Base-by-base conservation (phyloP, 2,113 vertebrate genomes). In the Cololabis saira region DNA sequence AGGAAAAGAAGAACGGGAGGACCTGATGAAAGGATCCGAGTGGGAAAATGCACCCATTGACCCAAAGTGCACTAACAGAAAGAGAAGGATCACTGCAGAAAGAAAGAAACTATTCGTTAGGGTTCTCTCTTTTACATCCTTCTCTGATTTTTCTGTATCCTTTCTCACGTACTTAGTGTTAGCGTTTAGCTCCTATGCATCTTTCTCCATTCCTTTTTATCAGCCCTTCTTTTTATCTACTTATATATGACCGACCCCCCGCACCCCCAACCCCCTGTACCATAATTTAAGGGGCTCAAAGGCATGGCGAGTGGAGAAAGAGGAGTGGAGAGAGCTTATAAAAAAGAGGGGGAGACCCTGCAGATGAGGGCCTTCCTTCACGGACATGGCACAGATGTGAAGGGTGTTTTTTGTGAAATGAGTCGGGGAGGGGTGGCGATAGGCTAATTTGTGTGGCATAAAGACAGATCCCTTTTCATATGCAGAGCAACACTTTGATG, bases 211-310 rank as follows among this genome's bases (percentile, higher is more conserved):
- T 77, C 62, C 76, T 53, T 60, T 85, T 89, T 71, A 76, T 82
- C 6, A 8, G 8, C 56, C 75, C 67, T 81, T 56, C 43, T 53
- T 76, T 75, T 78, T 67, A 71, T 59, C 67, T 74, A 0, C 12
- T 78, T 70, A 80, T 62, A 75, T 62, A 41, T 50, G 80, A 90
- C 70, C 2, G 37, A 76, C 74, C 66, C 74, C 72, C 78, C 76
- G 76, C 59, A 65, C 74, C 72, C 88, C 72, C 61, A 74, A 77
- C 44, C 85, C 58, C 76, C 76, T 40, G 74, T 65, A 82, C 87
- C 90, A 87, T 94, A 92, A 94, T 94, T 94, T 93, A 94, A 89
- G 90, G 88, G 79, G 27, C 88, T 93, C 91, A 96, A 94, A 93
- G 85, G 91, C 87, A 85, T 83, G 85, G 78, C 80, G 76, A 93